These are phyloP conservation scores for Phytoseiulus persimilis DNA, from an alignment of 2,888 invertebrate genomes.

Conservation along the genomic window DNA sequence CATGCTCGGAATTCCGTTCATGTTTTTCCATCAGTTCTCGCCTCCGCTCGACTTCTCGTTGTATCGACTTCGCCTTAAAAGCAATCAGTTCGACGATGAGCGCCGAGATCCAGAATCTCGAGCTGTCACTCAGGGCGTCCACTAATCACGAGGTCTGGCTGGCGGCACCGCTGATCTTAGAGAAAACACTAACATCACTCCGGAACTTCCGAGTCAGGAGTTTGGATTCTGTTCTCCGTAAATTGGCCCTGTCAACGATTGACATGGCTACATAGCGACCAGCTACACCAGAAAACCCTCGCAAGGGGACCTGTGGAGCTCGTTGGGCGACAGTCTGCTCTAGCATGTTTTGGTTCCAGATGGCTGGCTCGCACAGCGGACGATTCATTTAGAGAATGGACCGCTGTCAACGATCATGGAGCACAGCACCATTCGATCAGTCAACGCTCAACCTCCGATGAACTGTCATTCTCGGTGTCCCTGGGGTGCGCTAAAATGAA, in stretches of 20 bases:
- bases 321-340: background rate
- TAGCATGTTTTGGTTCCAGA: background rate
- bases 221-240: background rate
- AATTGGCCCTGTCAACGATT: background rate
- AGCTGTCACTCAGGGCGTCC: background rate
- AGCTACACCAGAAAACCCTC: no score
- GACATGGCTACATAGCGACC: background rate
- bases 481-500: background rate
- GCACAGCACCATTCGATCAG: background rate
- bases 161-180: background rate
- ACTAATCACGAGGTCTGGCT: background rate
- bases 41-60: background rate
- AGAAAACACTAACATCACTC: no score
- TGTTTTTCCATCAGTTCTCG: background rate
- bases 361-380: background rate
- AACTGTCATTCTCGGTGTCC: background rate
- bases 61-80: background rate
- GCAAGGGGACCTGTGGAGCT: no score
- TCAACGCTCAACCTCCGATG: background rate
- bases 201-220: background rate
- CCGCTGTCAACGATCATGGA: background rate
- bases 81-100: background rate
- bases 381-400: background rate
- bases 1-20: background rate
- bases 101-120: background rate